Percentiles rank a stretch among this genome's conserved stretches.
These are phyloP conservation scores for Aegypius monachus DNA, from an alignment of 2,113 vertebrate genomes.

Conservation along the genomic window DNA sequence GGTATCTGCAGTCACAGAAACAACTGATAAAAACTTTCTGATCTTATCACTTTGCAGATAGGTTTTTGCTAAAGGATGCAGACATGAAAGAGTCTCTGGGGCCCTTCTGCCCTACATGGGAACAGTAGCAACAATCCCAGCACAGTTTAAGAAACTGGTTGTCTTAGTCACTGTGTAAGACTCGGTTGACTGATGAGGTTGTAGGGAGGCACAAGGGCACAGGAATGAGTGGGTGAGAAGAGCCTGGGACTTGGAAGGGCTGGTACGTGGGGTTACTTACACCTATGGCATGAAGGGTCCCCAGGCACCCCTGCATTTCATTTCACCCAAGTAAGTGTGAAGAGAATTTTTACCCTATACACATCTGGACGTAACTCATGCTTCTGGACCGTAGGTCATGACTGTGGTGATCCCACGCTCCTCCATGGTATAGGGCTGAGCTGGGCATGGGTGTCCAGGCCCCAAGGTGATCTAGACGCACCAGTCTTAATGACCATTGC, in stretches of 20 bases:
- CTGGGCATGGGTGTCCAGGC: neutral
- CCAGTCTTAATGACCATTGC: neutral
- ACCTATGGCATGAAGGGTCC: neutral
- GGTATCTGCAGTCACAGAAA: neutral
- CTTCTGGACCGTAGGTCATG: neutral
- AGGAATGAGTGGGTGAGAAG: neutral
- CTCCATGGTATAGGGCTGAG: neutral
- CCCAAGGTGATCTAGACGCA: neutral
- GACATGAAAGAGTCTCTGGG: neutral
- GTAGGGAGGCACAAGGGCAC: neutral
- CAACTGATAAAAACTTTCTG: neutral
- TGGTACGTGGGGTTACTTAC: neutral
- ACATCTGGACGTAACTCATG: rapidly evolving
- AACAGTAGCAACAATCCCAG: neutral
- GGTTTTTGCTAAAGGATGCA: neutral
- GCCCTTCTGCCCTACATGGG: neutral
- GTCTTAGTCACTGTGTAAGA: neutral
- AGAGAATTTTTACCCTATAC: neutral
- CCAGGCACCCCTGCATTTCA: neutral
- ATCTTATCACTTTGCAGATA: neutral
- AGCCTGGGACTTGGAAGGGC: neutral
- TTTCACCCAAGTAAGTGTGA: neutral
- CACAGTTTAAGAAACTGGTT: neutral
- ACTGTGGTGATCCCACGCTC: neutral
- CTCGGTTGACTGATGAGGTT: neutral